Base-by-base conservation (phyloP, 2,797 vertebrate genomes). In the Hirundo rustica region DNA sequence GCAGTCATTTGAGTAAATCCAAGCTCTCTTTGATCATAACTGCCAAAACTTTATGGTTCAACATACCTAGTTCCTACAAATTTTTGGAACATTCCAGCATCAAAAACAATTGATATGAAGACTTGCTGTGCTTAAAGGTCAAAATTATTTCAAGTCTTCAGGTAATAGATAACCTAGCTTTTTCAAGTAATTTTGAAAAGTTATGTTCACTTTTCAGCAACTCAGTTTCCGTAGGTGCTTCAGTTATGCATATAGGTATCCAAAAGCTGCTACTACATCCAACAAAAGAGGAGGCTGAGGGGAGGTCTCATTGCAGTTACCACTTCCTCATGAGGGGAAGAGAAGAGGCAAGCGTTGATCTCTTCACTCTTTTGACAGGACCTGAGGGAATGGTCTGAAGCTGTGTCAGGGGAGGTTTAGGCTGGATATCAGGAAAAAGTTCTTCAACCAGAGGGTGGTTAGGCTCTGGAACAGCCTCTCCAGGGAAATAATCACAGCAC, bases 401-500 rank as follows among this genome's bases (percentile, higher is more conserved):
- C 3, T 48, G 40, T 13, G 34, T 27, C 15, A 40, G 34, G 5
- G 21, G 40, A 74, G 6, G 21, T 27, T 81, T 7, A 54, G 5
- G 9, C 9, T 75, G 27, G 26, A 25, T 62, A 4, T 20, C 2
- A 62, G 36, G 16, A 32, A 20, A 47, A 50, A 0, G 2, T 48
- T 68, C 11, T 54, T 81, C 48, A 40, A 2, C 1, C 47, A 61
- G 29, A 47, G 9, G 16, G 2, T 26, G 13, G 0, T 1, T 73
- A 53, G 60, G 4, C 21, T 8, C 30, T 13, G 8, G 8, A 42
- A 36, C 18, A 62, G 20, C 5, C 4, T 61, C 10, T 13, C 16
- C 18, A 48, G 9, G 34, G 36, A 42, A 11, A 13, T 18, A 17
- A 3, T 30, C 15, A 42, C 30, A 61, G 36, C 27, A 50, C 2